A percentile compares a stretch with the other conserved stretches of the same genome.
Conservation (phyloP, 2,888 invertebrate species). For the Lamproptera curius region DNA sequence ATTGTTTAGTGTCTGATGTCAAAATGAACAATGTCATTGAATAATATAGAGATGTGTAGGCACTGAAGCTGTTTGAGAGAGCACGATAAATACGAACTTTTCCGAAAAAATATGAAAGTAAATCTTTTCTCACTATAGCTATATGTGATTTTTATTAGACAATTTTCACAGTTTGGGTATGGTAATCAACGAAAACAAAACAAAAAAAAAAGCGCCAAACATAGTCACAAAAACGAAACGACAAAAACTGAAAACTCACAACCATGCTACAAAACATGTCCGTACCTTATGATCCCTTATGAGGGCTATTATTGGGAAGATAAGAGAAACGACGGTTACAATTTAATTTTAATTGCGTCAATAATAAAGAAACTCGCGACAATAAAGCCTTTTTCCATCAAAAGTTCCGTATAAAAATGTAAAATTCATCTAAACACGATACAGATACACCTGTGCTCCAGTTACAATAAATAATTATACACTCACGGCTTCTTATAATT, state of each 20-base stretch:
- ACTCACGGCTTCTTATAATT: neutral
- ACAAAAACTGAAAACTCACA: conserved; percentile 32
- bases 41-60: too few species aligned
- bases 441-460: neutral
- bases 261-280: conserved; percentile 47
- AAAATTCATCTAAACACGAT: conserved; percentile 27
- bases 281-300: conserved; percentile 27
- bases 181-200: too few species aligned
- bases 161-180: too few species aligned
- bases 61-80: too few species aligned
- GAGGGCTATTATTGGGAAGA: neutral
- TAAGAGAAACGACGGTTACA: conserved; percentile 16
- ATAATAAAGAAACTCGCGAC: conserved; percentile 48
- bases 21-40: too few species aligned
- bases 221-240: neutral
- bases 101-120: too few species aligned
- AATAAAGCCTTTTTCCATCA: conserved; percentile 47
- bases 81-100: too few species aligned
- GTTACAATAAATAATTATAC: too few species aligned
- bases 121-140: too few species aligned
- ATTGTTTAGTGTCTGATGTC: too few species aligned
- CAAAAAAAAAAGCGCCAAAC: conserved; percentile 16
- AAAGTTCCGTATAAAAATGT: conserved; percentile 39
- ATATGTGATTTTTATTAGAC: too few species aligned
- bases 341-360: conserved; percentile 57